Percentiles rank a stretch among this genome's conserved stretches.
Evolutionary conservation across 53 echinoderm and acorn worm genomes (phyloP).

Genomic region (Luidia sarsii): DNA sequence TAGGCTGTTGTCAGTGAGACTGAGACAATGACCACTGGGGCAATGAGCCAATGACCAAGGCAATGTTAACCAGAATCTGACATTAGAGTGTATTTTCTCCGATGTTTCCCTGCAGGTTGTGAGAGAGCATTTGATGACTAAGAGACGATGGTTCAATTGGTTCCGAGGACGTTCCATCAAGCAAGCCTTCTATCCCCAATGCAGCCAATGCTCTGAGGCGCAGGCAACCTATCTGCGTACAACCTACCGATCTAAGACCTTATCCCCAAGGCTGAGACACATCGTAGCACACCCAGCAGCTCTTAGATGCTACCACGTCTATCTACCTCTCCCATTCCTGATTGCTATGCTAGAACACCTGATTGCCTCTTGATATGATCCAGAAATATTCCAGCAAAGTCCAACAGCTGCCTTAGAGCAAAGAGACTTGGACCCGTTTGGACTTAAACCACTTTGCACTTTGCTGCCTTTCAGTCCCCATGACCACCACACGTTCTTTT

Average conservation of each 20-base stretch:
- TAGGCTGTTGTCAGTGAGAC: no score
- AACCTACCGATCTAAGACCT: slow-evolving; percentile 16
- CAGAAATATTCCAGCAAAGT: no score
- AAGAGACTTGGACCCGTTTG: no score
- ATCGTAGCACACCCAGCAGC: slow-evolving; percentile 81
- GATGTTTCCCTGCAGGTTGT: slow-evolving; percentile 13
- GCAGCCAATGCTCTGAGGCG: slow-evolving; percentile 65
- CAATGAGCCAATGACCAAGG: no score
- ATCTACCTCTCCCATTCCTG: slow-evolving; percentile 76
- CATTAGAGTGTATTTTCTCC: no score
- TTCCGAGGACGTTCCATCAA: slow-evolving; percentile 18
- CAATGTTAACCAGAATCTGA: no score
- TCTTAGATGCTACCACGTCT: slow-evolving; percentile 79
- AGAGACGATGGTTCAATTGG: slow-evolving; percentile 9
- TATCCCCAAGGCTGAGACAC: slow-evolving; percentile 17
- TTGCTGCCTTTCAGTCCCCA: no score
- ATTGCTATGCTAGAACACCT: slow-evolving; percentile 6
- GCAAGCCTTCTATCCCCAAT: slow-evolving; percentile 89
- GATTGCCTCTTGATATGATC: not conserved
- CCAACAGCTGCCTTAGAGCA: no score
- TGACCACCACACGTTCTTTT: no score
- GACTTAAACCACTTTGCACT: no score
- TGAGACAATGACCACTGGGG: no score
- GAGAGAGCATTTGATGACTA: slow-evolving; percentile 34
- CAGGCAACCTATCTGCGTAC: slow-evolving; percentile 68